Percentiles rank a stretch among this genome's conserved stretches.
phyloP scores from a whole-genome alignment of 2,113 vertebrate species.

The Anguilla japonica region DNA sequence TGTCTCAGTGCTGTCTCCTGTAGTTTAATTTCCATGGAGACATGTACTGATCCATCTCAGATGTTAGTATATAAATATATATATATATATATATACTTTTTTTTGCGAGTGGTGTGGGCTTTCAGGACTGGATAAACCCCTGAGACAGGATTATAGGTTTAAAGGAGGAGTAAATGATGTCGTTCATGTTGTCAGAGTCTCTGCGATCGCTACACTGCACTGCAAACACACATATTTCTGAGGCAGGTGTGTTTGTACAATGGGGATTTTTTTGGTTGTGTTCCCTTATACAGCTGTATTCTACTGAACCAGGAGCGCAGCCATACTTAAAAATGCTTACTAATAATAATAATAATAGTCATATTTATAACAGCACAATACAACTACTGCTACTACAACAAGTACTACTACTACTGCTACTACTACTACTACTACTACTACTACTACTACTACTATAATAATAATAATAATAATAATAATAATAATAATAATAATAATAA shows the following conservation, averaged over 20 bases:
- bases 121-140: background rate
- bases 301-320: too few species aligned
- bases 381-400: too few species aligned
- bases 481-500: too few species aligned
- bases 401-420: too few species aligned
- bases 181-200: background rate
- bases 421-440: too few species aligned
- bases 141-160: background rate
- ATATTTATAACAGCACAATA: too few species aligned
- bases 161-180: too few species aligned
- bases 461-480: too few species aligned
- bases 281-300: background rate
- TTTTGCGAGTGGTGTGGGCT: background rate
- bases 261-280: background rate
- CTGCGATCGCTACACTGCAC: background rate
- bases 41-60: slow-evolving; percentile 12
- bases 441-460: too few species aligned
- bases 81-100: background rate
- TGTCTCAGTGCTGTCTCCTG: background rate
- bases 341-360: too few species aligned
- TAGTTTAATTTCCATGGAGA: background rate
- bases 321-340: too few species aligned
- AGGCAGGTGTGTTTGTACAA: too few species aligned
- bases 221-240: background rate
- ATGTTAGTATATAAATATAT: background rate